Conservation (phyloP, 2,888 invertebrate genomes). For the Hemicrepidius hirtus region DNA sequence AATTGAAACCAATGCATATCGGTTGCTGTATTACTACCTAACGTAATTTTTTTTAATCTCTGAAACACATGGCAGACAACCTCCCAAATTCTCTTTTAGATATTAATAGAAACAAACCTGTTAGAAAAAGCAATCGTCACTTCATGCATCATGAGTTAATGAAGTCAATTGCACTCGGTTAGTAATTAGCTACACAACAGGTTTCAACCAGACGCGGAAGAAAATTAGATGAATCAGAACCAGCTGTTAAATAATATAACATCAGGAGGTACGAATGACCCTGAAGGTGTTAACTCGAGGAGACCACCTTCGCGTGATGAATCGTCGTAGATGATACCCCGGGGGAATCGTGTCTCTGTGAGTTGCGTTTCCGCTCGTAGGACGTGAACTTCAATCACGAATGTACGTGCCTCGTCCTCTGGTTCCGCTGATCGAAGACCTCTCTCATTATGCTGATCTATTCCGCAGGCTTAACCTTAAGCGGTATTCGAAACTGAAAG, state of each 20-base stretch:
- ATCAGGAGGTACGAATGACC: slow-evolving; percentile 5
- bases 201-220: slow-evolving; percentile 7
- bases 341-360: slow-evolving; percentile 34
- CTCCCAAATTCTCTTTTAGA: not conserved
- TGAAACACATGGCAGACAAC: not conserved
- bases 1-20: too few species aligned
- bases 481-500: slow-evolving; percentile 7
- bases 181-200: not conserved
- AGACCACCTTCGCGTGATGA: slow-evolving; percentile 22
- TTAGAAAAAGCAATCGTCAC: slow-evolving; percentile 2
- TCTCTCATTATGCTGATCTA: slow-evolving; percentile 21
- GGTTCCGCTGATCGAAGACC: slow-evolving; percentile 30
- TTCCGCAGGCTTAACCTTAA: slow-evolving; percentile 12
- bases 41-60: too few species aligned
- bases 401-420: slow-evolving; percentile 18
- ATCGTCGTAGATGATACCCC: slow-evolving; percentile 15
- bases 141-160: not conserved
- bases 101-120: too few species aligned
- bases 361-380: slow-evolving; percentile 38
- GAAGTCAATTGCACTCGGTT: not conserved
- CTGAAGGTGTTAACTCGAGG: slow-evolving; percentile 21
- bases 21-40: too few species aligned
- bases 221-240: slow-evolving; percentile 8
- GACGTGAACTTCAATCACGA: slow-evolving; percentile 43
- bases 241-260: slow-evolving; percentile 1